Evolutionary conservation across 1,140 invertebrate genomes (phyloP).

Genomic region (Hydropsyche tenuis): DNA sequence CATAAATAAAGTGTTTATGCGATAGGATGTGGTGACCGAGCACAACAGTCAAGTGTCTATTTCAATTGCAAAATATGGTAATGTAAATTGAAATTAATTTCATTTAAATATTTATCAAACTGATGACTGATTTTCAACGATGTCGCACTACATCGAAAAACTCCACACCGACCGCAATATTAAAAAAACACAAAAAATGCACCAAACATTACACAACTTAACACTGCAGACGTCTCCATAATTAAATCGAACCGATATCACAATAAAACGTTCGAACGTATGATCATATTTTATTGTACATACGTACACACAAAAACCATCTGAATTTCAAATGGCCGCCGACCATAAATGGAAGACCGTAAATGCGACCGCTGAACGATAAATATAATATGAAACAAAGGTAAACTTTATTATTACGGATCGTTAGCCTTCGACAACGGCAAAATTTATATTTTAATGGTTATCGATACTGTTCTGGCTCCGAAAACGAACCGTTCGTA

Average conservation of each 20-base stretch:
- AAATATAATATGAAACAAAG: slow-evolving; percentile 29
- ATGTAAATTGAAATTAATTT: too few species aligned
- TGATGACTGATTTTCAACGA: too few species aligned
- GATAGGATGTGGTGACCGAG: slow-evolving; percentile 14
- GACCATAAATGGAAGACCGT: slow-evolving; percentile 24
- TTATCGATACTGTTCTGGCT: slow-evolving; percentile 5
- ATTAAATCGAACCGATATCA: too few species aligned
- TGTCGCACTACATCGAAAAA: too few species aligned
- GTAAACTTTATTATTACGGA: slow-evolving; percentile 29
- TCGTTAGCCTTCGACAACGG: slow-evolving; percentile 25
- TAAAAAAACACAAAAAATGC: too few species aligned
- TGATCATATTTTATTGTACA: slow-evolving; percentile 12
- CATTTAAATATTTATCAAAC: too few species aligned
- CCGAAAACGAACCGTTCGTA: not conserved
- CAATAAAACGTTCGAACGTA: not conserved
- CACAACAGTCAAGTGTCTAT: not conserved
- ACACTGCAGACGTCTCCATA: too few species aligned
- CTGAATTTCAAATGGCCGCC: slow-evolving; percentile 20
- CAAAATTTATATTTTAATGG: slow-evolving; percentile 23
- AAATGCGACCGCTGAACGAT: slow-evolving; percentile 18
- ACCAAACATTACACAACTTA: too few species aligned
- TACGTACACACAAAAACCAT: not conserved
- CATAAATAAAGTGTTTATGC: not conserved
- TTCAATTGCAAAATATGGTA: too few species aligned
- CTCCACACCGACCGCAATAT: too few species aligned